A percentile compares a stretch with the other conserved stretches of the same genome.
Conservation (phyloP, 2,888 invertebrate genomes). For the Catocala sponsa region DNA sequence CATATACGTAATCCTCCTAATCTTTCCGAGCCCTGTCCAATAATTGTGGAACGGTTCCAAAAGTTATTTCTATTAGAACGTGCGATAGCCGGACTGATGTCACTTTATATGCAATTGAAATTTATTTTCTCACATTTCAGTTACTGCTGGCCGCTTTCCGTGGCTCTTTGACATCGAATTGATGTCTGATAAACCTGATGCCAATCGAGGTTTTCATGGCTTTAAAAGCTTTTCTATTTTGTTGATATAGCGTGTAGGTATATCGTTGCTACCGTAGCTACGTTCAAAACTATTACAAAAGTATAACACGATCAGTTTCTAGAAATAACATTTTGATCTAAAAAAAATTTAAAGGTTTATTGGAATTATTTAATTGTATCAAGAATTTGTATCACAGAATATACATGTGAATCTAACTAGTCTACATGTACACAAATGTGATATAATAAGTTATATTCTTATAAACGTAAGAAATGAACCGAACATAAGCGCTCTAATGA, state of each 20-base stretch:
- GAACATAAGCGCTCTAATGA: no score
- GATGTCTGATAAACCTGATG: constrained; percentile 33
- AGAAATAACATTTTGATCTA: no score
- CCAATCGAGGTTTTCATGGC: constrained; percentile 18
- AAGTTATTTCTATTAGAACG: constrained; percentile 51
- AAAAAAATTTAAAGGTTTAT: no score
- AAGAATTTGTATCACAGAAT: no score
- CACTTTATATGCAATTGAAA: constrained; percentile 42
- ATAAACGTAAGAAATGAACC: no score
- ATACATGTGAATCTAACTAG: no score
- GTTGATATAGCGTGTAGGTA: constrained; percentile 11
- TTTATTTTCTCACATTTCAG: constrained; percentile 37
- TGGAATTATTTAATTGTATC: no score
- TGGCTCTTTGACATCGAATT: constrained; percentile 40
- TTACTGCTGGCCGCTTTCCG: constrained; percentile 24
- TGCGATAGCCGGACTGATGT: constrained; percentile 26
- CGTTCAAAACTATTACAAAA: no score
- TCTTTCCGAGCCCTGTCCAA: constrained; percentile 53
- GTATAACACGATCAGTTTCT: no score
- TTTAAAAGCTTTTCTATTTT: constrained; percentile 38
- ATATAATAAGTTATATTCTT: no score
- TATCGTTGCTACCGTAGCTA: no score
- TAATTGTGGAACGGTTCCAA: constrained; percentile 52
- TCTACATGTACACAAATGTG: no score
- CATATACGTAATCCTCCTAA: constrained; percentile 57